Base-by-base conservation (phyloP, 2,113 vertebrate genomes). In the Rhinogobius similis region DNA sequence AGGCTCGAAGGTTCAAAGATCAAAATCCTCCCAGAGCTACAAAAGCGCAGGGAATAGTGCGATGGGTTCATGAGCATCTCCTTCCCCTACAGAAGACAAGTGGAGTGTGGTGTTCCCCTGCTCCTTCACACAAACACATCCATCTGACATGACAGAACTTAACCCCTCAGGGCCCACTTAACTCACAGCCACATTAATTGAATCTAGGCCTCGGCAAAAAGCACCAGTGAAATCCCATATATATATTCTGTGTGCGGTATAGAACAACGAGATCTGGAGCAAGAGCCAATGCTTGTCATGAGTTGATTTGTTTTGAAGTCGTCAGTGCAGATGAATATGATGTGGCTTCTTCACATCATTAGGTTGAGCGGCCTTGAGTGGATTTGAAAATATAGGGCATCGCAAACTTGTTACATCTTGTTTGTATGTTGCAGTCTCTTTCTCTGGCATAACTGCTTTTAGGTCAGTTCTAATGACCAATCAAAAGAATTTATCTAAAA, bases 101-200 rank as follows among this genome's bases (percentile, higher is more conserved):
- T 48, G 43, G 78, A 76, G 83, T 87, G 84, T 73, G 75, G 75
- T 76, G 84, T 73, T 75, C 73, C 77, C 59, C 71, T 67, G 55
- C 72, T 87, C 75, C 83, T 77, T 68, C 72, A 63, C 75, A 84
- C 82, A 84, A 87, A 87, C 79, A 87, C 83, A 87, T 90, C 84
- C 84, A 89, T 89, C 85, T 83, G 80, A 89, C 89, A 82, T 82
- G 90, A 90, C 88, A 89, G 86, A 83, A 80, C 77, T 90, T 88
- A 89, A 90, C 79, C 88, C 88, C 86, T 77, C 63, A 77, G 86
- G 87, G 86, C 81, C 86, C 85, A 89, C 87, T 92, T 90, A 88
- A 83, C 83, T 87, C 81, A 65, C 69, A 81, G 70, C 76, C 73
- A 83, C 72, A 79, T 85, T 89, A 88, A 91, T 87, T 90, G 82